phyloP scores from a whole-genome alignment of 2,888 invertebrate species.

The Bellardia bayeri region DNA sequence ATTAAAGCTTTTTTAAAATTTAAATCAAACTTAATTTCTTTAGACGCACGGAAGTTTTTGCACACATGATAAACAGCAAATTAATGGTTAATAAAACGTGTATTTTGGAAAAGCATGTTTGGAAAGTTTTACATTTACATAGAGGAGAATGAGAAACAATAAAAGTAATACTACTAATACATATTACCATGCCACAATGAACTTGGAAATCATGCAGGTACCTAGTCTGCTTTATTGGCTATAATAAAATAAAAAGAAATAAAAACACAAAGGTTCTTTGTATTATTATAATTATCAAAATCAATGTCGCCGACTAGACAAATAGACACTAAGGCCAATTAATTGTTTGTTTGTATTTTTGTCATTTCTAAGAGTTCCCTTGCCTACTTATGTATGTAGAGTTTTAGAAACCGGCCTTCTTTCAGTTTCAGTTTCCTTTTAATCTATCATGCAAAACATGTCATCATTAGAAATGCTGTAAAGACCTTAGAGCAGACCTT shows the following conservation, averaged over 20 bases:
- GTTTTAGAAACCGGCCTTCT: constrained; percentile 46
- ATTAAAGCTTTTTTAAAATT: neutral
- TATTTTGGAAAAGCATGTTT: no score
- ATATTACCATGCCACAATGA: no score
- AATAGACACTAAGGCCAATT: neutral
- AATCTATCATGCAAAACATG: neutral
- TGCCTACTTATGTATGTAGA: neutral
- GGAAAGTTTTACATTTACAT: no score
- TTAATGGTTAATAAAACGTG: neutral
- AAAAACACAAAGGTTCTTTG: neutral
- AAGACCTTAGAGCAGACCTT: neutral
- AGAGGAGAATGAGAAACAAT: no score
- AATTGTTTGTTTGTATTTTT: neutral
- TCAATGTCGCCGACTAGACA: constrained; percentile 54
- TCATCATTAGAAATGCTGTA: neutral
- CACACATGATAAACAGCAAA: neutral
- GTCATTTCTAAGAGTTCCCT: constrained; percentile 14
- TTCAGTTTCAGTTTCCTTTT: constrained; percentile 28
- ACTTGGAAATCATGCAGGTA: no score
- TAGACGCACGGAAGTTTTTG: neutral
- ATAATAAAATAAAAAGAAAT: neutral
- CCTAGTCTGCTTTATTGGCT: neutral
- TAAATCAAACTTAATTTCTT: neutral
- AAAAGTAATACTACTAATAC: no score
- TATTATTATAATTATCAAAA: neutral